Base-by-base conservation (phyloP, 2,888 invertebrate species). In the Pandemis corylana region DNA sequence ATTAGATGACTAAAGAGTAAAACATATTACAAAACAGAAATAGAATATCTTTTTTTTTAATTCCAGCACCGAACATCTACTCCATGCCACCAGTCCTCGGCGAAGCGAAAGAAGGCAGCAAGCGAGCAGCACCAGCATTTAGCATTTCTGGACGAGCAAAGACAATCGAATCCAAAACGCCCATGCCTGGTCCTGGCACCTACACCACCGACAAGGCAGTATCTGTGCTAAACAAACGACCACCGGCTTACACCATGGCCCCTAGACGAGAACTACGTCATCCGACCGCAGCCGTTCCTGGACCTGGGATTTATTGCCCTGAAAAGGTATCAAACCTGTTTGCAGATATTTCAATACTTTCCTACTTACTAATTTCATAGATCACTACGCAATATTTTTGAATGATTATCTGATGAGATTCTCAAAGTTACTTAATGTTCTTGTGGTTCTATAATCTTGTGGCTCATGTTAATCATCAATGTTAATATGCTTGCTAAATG, bases 181-280 rank as follows among this genome's bases (percentile, higher is more conserved):
- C 90, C 0, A 95, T 97, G 80, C 98, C 98, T 9, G 98, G 98
- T 59, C 98, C 99, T 10, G 98, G 98, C 62, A 96, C 97, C 0
- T 95, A 95, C 79, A 95, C 96, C 65, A 94, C 96, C n/a, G 95
- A 96, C 73, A 95, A 95, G 77, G 95, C 95, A 13, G 86, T 91
- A 0, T 82, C 91, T 15, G 93, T 89, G 15, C 83, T 93, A 10
- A 83, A 83, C 3, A 91, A 89, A 77, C 90, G 95, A 78, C 95
- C 97, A 12, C 99, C 99, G 0, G 96, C 97, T 46, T 99, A 97
- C 89, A 97, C 98, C 51, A 98, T 99, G 94, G 97, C 98, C 53
- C 96, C 94, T 7, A 87, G 93, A 76, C 83, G 95, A 78, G 92
- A 94, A 75, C 77, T 86, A 36, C 90, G 85, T 78, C 88, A 83